Base-by-base conservation (phyloP, 2,888 invertebrate genomes). In the Dichetophora obliterata region DNA sequence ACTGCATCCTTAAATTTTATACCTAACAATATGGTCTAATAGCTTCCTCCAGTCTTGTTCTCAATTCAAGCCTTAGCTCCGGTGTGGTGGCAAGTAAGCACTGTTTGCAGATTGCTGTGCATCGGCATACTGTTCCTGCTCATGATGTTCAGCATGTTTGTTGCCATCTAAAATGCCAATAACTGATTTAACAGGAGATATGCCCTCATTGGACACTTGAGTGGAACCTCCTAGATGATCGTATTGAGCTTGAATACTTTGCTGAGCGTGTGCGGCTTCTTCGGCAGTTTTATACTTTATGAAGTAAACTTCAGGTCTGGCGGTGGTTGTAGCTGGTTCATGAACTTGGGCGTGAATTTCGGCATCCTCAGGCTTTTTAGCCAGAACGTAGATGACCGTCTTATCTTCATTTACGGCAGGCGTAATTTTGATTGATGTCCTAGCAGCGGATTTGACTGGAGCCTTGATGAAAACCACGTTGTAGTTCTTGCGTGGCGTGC, bases 291-390 rank as follows among this genome's bases (percentile, higher is more conserved):
- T 80, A 70, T 83, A 84, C 54, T 82, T 83, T 59, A 84, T 82
- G 77, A 84, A 84, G 78, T 77, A 82, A 6, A 84, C 84, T 65
- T 84, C 84, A 2, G 84, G 84, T 75, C 82, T 84, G 57, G 79
- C 65, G 0, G 81, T 81, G 6, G 79, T 81, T 6, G 81, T 79
- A 57, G 76, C 77, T 9, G 79, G 69, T 50, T 82, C 80, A 24
- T 78, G 75, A 11, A 83, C 75, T 16, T 81, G 81, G 6, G 82
- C 75, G 24, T 79, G 78, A 50, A 84, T 68, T 22, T 83, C 81
- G 19, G 78, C 59, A n/a, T 78, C 78, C 6, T 81, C 82, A 6
- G 74, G 65, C 59, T 83, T 83, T 80, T 84, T 84, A 75, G 80
- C 81, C 70, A 84, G 75, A 57, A 84, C 83, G 79, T 84, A 84